A percentile compares a stretch with the other conserved stretches of the same genome.
Conservation (phyloP, 2,113 vertebrate genomes). For the Hydropotes inermis region DNA sequence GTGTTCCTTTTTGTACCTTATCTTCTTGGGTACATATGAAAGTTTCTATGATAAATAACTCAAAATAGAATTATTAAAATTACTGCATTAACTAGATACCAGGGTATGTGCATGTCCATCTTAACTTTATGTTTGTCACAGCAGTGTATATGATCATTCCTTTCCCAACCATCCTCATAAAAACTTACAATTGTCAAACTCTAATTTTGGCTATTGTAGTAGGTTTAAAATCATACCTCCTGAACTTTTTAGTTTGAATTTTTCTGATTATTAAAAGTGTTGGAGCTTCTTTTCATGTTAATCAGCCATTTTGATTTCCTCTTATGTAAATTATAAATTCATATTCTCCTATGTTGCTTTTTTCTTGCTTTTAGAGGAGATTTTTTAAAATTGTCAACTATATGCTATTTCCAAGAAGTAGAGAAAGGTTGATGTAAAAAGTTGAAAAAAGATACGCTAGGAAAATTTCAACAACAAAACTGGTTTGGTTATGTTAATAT, state of each 20-base stretch:
- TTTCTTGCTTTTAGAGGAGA: background rate
- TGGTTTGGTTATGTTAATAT: background rate
- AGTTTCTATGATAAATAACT: background rate
- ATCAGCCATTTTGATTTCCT: background rate
- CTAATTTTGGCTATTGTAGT: background rate
- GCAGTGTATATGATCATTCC: background rate
- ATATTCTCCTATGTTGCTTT: background rate
- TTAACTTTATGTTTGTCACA: background rate
- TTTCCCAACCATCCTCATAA: background rate
- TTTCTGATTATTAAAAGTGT: background rate
- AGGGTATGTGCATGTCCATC: background rate
- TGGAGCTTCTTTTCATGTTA: background rate
- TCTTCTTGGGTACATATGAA: background rate
- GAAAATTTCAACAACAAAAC: background rate
- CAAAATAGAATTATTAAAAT: background rate
- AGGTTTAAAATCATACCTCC: background rate
- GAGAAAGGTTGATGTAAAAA: slow-evolving; percentile 21
- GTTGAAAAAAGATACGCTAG: background rate
- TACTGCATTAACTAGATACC: background rate
- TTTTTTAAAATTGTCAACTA: background rate
- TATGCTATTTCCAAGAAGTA: background rate
- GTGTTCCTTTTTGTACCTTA: background rate
- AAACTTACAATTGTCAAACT: background rate
- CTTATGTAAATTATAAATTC: background rate
- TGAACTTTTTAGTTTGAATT: background rate